phyloP scores from a whole-genome alignment of 2,888 invertebrate species.

The Eulithis prunata region DNA sequence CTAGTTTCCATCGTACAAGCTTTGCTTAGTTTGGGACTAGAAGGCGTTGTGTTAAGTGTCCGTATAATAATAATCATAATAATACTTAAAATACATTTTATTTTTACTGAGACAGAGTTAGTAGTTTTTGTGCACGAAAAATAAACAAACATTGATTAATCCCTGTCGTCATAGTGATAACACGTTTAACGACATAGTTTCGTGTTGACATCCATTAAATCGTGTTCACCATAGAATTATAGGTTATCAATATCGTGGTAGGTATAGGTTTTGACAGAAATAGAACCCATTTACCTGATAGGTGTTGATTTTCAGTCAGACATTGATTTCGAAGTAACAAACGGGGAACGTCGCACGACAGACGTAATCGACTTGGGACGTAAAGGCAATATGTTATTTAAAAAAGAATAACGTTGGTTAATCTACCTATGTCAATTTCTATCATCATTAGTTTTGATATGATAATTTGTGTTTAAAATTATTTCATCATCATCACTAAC shows the following conservation, averaged over 20 bases:
- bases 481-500: no score
- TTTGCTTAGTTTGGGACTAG: no score
- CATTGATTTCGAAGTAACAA: constrained; percentile 15
- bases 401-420: background rate
- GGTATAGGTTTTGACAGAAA: constrained; percentile 18
- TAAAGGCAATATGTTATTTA: background rate
- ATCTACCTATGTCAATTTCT: no score
- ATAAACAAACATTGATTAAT: constrained; percentile 21
- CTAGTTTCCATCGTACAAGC: no score
- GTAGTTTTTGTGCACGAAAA: constrained; percentile 6
- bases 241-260: constrained; percentile 33
- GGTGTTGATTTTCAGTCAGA: constrained; percentile 24
- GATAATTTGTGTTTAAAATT: no score
- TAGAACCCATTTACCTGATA: constrained; percentile 31
- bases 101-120: background rate
- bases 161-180: constrained; percentile 31
- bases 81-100: background rate
- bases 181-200: constrained; percentile 36
- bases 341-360: background rate
- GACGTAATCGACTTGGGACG: background rate
- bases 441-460: no score
- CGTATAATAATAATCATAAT: no score
- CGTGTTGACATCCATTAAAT: constrained; percentile 43
- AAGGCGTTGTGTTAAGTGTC: no score
- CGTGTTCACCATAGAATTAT: constrained; percentile 35